These are phyloP conservation scores for Andrena camellia DNA, from an alignment of 2,888 invertebrate species.

Conservation along the genomic window DNA sequence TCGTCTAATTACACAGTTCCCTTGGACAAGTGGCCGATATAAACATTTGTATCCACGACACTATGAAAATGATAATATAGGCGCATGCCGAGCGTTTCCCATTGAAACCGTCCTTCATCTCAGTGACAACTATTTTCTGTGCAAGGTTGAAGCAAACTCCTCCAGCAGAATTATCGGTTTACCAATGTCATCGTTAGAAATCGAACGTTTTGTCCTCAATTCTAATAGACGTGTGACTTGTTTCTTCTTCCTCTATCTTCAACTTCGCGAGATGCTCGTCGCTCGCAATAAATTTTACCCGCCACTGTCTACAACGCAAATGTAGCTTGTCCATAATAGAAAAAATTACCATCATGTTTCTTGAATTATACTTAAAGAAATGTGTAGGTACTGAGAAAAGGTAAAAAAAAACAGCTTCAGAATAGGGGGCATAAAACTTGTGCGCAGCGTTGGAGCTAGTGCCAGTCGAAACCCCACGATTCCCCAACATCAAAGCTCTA, in stretches of 20 bases:
- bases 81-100: conserved; percentile 22
- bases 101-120: conserved; percentile 35
- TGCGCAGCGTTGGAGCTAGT: too few relatives aligned
- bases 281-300: neutral
- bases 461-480: too few relatives aligned
- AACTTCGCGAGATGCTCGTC: neutral
- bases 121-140: conserved; percentile 59
- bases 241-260: neutral
- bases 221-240: neutral
- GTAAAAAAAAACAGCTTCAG: neutral
- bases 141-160: conserved; percentile 55
- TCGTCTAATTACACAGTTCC: conserved; percentile 12
- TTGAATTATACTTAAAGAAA: neutral
- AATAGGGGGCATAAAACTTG: neutral
- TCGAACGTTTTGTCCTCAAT: conserved; percentile 15
- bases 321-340: too few relatives aligned
- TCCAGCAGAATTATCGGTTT: conserved; percentile 48
- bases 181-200: conserved; percentile 51
- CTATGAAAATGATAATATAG: conserved; percentile 37
- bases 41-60: conserved; percentile 46
- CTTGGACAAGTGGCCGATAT: conserved; percentile 19
- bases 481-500: too few relatives aligned
- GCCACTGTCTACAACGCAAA: too few relatives aligned
- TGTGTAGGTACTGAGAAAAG: neutral
- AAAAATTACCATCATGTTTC: neutral